Base-by-base conservation (phyloP, 2,113 vertebrate species). In the Pseudorhombus dupliciocellatus region DNA sequence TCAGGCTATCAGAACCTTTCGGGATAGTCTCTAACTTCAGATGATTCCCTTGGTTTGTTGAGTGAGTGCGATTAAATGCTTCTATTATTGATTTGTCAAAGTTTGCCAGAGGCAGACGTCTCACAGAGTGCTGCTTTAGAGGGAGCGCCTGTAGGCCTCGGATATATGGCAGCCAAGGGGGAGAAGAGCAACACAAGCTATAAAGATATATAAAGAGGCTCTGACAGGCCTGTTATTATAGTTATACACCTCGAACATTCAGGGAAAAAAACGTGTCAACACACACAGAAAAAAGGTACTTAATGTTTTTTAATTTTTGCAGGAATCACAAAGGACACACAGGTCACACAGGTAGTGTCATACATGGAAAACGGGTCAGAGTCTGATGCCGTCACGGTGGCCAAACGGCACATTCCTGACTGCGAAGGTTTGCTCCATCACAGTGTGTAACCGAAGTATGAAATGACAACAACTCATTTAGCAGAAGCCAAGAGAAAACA, bases 391-490 rank as follows among this genome's bases (percentile, higher is more conserved):
- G 80, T 73, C 65, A 68, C 34, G 44, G 60, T 68, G 64, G 57
- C 66, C 58, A 81, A 66, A 69, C 8, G 28, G 7, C 50, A 44
- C 63, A 81, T 87, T 87, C 70, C 69, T 60, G 50, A 51, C 16
- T 24, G 37, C 22, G 1, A 73, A 5, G 18, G 44, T 66, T 75
- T 15, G 55, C 16, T 50, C 76, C 66, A 66, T 75, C 79, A 81
- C 68, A 22, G 76, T 51, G 52, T 54, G 57, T 56, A 73, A 85
- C 25, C 0, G 75, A 24, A 73, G 63, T 40, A 70, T 64, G 53
- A 82, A 77, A 82, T 77, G 59, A 80, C 79, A 87, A 84, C 67
- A 86, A 72, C 42, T 81, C 61, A 77, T 87, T 86, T 84, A 76
- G 75, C 26, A 26, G 73, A 57, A 77, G 66, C 57, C 70, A 75